Evolutionary conservation across 2,888 invertebrate genomes (phyloP).

Genomic region (Gibbula magus): DNA sequence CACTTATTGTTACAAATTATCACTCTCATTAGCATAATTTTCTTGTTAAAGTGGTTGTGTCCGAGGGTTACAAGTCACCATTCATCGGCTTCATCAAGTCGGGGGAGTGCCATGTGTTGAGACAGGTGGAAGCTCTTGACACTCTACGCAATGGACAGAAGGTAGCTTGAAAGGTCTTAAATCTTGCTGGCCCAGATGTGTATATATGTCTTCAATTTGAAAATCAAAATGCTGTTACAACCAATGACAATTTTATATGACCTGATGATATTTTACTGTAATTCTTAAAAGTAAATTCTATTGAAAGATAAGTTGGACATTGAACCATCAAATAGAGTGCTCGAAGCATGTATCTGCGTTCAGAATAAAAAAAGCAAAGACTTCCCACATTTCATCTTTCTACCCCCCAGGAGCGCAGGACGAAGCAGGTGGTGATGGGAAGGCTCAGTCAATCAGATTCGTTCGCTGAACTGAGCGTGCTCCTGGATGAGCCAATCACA

Average conservation of each 20-base stretch:
- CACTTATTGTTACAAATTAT: too few species aligned
- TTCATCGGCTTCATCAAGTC: slow-evolving; percentile 72
- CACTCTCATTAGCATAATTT: too few species aligned
- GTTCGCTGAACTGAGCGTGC: slow-evolving; percentile 72
- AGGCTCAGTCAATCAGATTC: slow-evolving; percentile 66
- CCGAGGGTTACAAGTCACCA: slow-evolving; percentile 72
- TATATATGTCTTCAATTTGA: background rate
- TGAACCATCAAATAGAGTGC: too few species aligned
- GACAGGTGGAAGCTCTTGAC: slow-evolving; percentile 68
- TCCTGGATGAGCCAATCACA: slow-evolving; percentile 70
- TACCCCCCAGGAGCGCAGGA: slow-evolving; percentile 59
- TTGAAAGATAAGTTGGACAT: too few species aligned
- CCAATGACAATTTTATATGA: background rate
- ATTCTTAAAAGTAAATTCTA: too few species aligned
- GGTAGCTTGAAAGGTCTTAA: slow-evolving; percentile 47
- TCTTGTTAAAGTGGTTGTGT: slow-evolving; percentile 67
- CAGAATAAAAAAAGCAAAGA: too few species aligned
- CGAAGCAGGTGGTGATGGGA: slow-evolving; percentile 73
- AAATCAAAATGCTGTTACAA: background rate
- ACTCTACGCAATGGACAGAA: slow-evolving; percentile 64
- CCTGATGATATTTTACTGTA: too few species aligned
- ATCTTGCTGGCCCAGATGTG: background rate
- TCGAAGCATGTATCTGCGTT: too few species aligned
- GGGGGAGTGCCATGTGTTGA: slow-evolving; percentile 72
- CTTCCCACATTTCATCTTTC: too few species aligned